Base-by-base conservation (phyloP, 2,797 vertebrate species). In the Lagodon rhomboides region DNA sequence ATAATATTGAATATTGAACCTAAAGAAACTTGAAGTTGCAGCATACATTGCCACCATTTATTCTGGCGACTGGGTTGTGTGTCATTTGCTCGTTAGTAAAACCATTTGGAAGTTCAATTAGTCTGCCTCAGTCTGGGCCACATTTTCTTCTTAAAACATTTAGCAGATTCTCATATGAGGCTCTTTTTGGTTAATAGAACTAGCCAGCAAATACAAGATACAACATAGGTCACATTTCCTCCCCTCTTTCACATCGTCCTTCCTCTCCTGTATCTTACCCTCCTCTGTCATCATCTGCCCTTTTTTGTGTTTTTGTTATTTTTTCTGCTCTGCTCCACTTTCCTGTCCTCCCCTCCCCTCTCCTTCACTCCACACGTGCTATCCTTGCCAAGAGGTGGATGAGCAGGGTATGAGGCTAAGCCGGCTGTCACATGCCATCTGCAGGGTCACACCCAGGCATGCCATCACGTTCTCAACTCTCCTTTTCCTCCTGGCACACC, bases 381-480 rank as follows among this genome's bases (percentile, higher is more conserved):
- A 17, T 64, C 44, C 64, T 89, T 83, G 86, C 86, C 80, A 90
- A 77, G 75, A 88, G 56, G 43, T 77, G 83, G 88, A 87, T 87
- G 83, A 91, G 82, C 78, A 59, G 82, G 75, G 75, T 83, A 80
- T 69, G 56, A 80, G 85, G 86, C 84, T 73, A 85, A 91, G 82
- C 80, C 82, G 72, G 58, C 80, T 76, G 87, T 92, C 93, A 93
- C 89, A 73, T 91, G 87, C 83, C 87, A 85, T 91, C 89, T 83
- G 78, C 18, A n/a, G 70, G 85, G 86, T 91, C 80, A 90, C 62
- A 60, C 17, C 0, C 61, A 65, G 71, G 80, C 73, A 41, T 53
- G 81, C 62, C 77, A 34, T 90, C 90, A 89, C 51, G 43, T 89
- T 89, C 81, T 68, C 22, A 55, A 44, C 80, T 77, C 68, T 86